These are phyloP conservation scores for Gavialis gangeticus DNA, from an alignment of 2,113 vertebrate species.

Conservation along the genomic window DNA sequence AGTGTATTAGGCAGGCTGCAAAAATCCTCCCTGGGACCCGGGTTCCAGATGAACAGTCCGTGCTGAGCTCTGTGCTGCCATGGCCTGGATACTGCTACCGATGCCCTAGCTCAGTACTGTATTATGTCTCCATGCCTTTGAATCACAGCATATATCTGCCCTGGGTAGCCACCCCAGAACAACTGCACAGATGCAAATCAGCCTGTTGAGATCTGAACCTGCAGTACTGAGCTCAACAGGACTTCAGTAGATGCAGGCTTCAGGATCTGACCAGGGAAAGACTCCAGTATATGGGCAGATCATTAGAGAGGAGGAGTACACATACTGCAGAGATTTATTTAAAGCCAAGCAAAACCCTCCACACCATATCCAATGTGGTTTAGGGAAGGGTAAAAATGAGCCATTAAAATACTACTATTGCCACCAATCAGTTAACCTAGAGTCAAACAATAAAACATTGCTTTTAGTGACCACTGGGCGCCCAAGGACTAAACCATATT, in stretches of 20 bases:
- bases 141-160: too few species aligned
- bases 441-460: background rate
- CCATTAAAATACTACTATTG: background rate
- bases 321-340: background rate
- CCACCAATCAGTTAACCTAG: background rate
- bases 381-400: background rate
- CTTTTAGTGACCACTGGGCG: background rate
- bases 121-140: too few species aligned
- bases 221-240: background rate
- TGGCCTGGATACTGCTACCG: too few species aligned
- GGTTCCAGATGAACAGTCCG: too few species aligned
- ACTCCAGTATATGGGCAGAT: accelerated
- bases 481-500: background rate
- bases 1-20: too few species aligned
- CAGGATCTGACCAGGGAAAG: background rate
- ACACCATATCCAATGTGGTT: background rate
- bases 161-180: background rate
- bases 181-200: background rate
- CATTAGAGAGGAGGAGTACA: background rate
- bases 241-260: background rate
- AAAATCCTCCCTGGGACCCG: too few species aligned
- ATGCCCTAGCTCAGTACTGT: too few species aligned
- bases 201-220: background rate
- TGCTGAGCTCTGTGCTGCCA: too few species aligned
- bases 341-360: background rate